Percentiles rank a stretch among this genome's conserved stretches.
These are phyloP conservation scores for Actinernus sp. DNA, from an alignment of 92 coral and sea anemone genomes.

Conservation along the genomic window DNA sequence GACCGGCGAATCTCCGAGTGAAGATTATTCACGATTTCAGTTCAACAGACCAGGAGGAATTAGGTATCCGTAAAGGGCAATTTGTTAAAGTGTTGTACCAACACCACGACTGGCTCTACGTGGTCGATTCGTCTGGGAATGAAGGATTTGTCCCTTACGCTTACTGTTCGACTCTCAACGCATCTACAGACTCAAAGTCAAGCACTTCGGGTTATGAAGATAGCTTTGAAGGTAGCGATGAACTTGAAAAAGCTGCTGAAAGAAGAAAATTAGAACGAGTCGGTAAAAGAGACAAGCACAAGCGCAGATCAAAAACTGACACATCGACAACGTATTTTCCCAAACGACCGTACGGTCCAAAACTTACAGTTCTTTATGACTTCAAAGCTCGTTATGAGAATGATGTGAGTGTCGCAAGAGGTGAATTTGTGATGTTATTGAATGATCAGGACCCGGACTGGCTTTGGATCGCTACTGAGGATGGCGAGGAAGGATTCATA, in stretches of 20 bases:
- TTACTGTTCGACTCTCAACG: conserved; percentile 69
- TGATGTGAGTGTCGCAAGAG: conserved; percentile 78
- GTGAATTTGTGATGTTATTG: conserved; percentile 82
- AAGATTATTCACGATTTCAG: conserved; percentile 63
- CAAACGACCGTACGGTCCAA: conserved; percentile 87
- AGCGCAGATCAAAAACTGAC: conserved; percentile 26
- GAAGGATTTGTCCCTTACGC: conserved; percentile 80
- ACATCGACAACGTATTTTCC: conserved; percentile 76
- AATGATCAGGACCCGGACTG: conserved; percentile 91
- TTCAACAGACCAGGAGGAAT: conserved; percentile 74
- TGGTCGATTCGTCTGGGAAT: conserved; percentile 70
- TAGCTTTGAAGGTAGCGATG: conserved; percentile 67
- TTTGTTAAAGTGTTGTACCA: conserved; percentile 72
- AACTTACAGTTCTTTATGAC: conserved; percentile 75
- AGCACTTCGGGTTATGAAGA: conserved; percentile 86
- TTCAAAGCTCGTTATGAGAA: conserved; percentile 81
- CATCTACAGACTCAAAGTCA: conserved; percentile 68
- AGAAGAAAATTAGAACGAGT: conserved; percentile 27
- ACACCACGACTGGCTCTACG: conserved; percentile 86
- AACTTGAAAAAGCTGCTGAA: conserved; percentile 40
- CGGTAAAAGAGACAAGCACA: conserved; percentile 17
- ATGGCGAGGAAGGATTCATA: conserved; percentile 88
- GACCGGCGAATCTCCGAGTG: conserved; percentile 83
- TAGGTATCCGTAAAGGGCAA: conserved; percentile 70
- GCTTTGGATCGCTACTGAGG: conserved; percentile 80